phyloP scores from a whole-genome alignment of 2,888 invertebrate genomes.

The Malthinus flaveolus region DNA sequence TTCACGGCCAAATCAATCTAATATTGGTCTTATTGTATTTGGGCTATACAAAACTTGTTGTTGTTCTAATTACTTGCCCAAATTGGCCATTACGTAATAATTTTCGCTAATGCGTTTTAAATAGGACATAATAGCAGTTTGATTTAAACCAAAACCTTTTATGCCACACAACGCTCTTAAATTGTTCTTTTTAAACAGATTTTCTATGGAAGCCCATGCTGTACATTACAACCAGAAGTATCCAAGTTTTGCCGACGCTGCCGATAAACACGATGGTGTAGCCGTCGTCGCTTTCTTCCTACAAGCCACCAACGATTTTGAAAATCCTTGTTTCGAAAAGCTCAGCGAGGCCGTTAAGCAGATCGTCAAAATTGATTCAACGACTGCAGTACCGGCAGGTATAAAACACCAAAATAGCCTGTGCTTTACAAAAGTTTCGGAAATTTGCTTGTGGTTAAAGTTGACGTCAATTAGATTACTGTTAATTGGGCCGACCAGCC shows the following conservation, averaged over 20 bases:
- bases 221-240: slow-evolving; percentile 78
- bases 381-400: slow-evolving; percentile 47
- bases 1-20: too few relatives aligned
- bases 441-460: too few relatives aligned
- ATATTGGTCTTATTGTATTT: too few relatives aligned
- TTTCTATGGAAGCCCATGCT: slow-evolving; percentile 77
- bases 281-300: slow-evolving; percentile 73
- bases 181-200: slow-evolving; percentile 53
- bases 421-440: too few relatives aligned
- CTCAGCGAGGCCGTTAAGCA: slow-evolving; percentile 49
- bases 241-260: slow-evolving; percentile 64
- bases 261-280: slow-evolving; percentile 69
- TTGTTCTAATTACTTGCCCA: too few relatives aligned
- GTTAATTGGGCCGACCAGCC: not conserved
- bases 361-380: slow-evolving; percentile 49
- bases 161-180: too few relatives aligned
- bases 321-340: slow-evolving; percentile 51
- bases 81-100: too few relatives aligned
- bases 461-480: too few relatives aligned
- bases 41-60: too few relatives aligned
- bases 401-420: slow-evolving; percentile 4
- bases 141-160: too few relatives aligned
- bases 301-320: slow-evolving; percentile 51
- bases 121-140: too few relatives aligned
- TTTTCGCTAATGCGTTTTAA: too few relatives aligned